Evolutionary conservation across 2,888 invertebrate genomes (phyloP).

Genomic region (Smittia aterrima): DNA sequence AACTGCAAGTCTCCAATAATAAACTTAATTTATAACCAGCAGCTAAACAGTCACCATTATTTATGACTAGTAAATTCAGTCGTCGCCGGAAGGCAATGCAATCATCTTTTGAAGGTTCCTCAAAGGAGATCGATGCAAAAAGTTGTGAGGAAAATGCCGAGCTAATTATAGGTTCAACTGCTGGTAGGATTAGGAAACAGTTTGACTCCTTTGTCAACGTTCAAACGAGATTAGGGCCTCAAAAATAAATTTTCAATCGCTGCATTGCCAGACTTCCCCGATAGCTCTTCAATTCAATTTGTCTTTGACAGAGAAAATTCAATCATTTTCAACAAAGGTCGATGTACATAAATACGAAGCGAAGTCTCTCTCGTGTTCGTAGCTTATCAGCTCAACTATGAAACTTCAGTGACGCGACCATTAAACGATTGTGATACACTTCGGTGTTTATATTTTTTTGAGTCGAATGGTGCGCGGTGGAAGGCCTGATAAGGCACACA

Average conservation of each 20-base stretch:
- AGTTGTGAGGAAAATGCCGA: too few relatives aligned
- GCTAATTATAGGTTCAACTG: too few relatives aligned
- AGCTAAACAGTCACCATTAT: constrained; percentile 32
- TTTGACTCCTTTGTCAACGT: too few relatives aligned
- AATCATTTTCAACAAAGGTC: constrained; percentile 14
- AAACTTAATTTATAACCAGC: constrained; percentile 21
- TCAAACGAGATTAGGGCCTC: neutral
- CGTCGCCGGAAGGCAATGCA: neutral
- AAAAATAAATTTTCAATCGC: neutral
- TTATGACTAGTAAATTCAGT: constrained; percentile 8
- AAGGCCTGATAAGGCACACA: constrained; percentile 21
- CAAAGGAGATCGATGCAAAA: too few relatives aligned
- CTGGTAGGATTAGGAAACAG: too few relatives aligned
- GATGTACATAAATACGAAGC: neutral
- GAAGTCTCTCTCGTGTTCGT: neutral
- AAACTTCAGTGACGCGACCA: constrained; percentile 2
- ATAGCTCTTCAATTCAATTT: neutral
- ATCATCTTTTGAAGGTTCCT: too few relatives aligned
- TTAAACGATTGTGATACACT: neutral
- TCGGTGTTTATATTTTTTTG: neutral
- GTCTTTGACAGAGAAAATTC: constrained; percentile 18
- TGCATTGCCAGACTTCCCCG: constrained; percentile 16
- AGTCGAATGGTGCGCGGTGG: neutral
- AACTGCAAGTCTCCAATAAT: constrained; percentile 1
- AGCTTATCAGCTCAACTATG: constrained; percentile 17